Percentiles rank a stretch among this genome's conserved stretches.
Evolutionary conservation across 64 coral and sea anemone genomes (phyloP).

Genomic region (Porites australiensis): DNA sequence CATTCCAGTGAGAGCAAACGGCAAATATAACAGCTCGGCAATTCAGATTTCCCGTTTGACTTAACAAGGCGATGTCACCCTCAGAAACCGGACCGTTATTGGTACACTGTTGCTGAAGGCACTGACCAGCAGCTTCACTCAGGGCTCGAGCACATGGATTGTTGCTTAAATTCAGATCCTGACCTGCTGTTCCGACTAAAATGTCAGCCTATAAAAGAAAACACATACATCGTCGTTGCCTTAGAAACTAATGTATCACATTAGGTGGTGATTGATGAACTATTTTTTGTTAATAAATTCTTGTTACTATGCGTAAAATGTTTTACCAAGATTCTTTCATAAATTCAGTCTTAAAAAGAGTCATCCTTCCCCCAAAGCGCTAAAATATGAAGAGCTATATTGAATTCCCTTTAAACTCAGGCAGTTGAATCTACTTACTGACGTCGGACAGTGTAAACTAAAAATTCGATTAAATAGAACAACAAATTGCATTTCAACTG

Average conservation of each 20-base stretch:
- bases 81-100: constrained; percentile 8
- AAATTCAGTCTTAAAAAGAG: too few species aligned
- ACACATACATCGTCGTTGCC: background rate
- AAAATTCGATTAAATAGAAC: too few species aligned
- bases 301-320: too few species aligned
- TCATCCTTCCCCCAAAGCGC: too few species aligned
- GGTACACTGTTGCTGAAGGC: constrained; percentile 69
- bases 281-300: too few species aligned
- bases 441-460: too few species aligned
- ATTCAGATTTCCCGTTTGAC: constrained; percentile 23
- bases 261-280: too few species aligned
- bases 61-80: constrained; percentile 52
- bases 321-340: too few species aligned
- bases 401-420: too few species aligned
- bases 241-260: background rate
- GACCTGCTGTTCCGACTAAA: constrained; percentile 62
- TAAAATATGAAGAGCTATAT: too few species aligned
- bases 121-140: constrained; percentile 63
- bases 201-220: constrained; percentile 53
- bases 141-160: constrained; percentile 72
- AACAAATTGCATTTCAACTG: too few species aligned
- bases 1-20: constrained; percentile 6
- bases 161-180: constrained; percentile 31
- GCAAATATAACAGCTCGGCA: constrained; percentile 76
- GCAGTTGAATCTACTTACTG: too few species aligned